Percentiles rank a stretch among this genome's conserved stretches.
Conservation (phyloP, 2,113 vertebrate genomes). For the Protobothrops flavoviridis region DNA sequence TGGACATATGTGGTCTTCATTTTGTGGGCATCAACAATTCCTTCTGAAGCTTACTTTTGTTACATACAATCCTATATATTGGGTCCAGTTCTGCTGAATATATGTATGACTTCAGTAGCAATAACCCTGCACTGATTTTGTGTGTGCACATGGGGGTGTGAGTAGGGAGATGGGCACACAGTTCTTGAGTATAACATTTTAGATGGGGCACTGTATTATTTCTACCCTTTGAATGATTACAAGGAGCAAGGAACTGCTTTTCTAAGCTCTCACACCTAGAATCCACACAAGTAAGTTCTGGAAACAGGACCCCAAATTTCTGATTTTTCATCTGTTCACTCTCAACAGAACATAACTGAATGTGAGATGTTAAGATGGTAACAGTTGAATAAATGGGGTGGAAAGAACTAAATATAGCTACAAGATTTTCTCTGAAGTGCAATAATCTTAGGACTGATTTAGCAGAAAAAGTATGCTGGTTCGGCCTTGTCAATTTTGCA, state of each 20-base stretch:
- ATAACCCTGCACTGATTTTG: too few species aligned
- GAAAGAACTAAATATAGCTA: neutral
- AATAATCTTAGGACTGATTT: neutral
- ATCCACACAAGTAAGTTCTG: neutral
- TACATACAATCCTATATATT: neutral
- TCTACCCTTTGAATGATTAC: neutral
- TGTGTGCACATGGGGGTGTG: neutral
- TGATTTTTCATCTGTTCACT: neutral
- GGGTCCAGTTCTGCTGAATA: neutral
- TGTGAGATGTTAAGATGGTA: neutral
- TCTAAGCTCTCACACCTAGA: neutral
- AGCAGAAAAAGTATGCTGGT: neutral
- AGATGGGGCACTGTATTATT: too few species aligned
- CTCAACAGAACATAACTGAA: neutral
- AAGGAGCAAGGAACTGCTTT: neutral
- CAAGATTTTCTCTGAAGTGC: neutral
- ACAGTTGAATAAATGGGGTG: neutral
- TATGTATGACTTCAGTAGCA: neutral
- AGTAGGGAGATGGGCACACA: too few species aligned
- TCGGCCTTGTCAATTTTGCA: neutral
- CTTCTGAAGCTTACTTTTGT: neutral
- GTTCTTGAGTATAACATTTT: neutral
- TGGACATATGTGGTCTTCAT: neutral
- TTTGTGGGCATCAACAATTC: neutral
- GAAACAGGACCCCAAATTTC: neutral